phyloP scores from a whole-genome alignment of 2,888 invertebrate species.

The Phortica magna region DNA sequence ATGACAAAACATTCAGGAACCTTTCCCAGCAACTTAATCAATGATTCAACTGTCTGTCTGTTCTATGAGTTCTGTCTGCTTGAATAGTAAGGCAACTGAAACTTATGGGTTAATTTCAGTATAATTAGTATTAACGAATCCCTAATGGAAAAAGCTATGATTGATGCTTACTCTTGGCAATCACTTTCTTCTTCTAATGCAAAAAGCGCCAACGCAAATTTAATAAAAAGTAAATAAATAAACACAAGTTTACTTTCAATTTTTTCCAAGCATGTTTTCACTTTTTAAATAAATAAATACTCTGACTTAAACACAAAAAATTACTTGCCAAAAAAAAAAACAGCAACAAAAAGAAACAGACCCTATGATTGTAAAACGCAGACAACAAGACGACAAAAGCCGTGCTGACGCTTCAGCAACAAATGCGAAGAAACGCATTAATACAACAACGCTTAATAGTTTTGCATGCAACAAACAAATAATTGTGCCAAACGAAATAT shows the following conservation, averaged over 20 bases:
- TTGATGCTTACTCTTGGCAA: background rate
- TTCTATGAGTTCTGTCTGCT: too few relatives aligned
- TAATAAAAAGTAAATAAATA: slow-evolving; percentile 2
- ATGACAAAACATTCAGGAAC: background rate
- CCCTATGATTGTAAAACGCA: background rate
- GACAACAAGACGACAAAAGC: background rate
- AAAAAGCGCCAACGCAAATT: background rate
- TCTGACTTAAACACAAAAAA: slow-evolving; percentile 1
- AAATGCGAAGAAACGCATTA: slow-evolving; percentile 47
- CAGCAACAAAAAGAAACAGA: background rate
- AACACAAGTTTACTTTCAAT: slow-evolving; percentile 52
- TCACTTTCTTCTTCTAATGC: background rate
- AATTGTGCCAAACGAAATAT: slow-evolving; percentile 66
- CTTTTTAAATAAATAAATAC: slow-evolving; percentile 44
- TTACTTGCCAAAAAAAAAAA: slow-evolving; percentile 2
- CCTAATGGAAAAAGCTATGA: background rate
- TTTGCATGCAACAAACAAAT: slow-evolving; percentile 47
- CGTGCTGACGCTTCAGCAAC: background rate
- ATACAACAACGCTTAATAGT: background rate
- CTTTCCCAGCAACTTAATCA: too few relatives aligned
- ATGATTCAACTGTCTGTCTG: too few relatives aligned
- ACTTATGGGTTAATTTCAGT: too few relatives aligned
- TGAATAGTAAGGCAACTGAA: too few relatives aligned
- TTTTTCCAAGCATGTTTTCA: slow-evolving; percentile 45
- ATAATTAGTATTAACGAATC: too few relatives aligned